Evolutionary conservation across 2,797 vertebrate genomes (phyloP).

Genomic region (Rallus crepitans): DNA sequence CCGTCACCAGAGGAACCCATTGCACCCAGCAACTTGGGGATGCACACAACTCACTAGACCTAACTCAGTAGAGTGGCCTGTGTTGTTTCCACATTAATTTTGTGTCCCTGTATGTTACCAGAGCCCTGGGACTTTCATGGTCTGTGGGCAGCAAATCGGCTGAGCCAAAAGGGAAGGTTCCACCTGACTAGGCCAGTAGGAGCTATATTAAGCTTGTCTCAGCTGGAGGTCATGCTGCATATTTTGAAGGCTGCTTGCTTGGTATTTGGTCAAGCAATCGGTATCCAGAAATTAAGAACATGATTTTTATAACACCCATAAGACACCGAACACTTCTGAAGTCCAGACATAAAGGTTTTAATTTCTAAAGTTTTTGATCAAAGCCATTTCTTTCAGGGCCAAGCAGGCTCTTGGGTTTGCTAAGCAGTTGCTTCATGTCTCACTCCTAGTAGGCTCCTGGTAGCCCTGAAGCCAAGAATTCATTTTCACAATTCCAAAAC

Average conservation of each 20-base stretch:
- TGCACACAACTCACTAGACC: background rate
- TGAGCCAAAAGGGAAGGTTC: conserved; percentile 70
- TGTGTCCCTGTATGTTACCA: conserved; percentile 19
- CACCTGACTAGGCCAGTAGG: conserved; percentile 62
- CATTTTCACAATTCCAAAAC: conserved; percentile 55
- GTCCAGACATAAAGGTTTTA: background rate
- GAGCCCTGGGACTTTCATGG: conserved; percentile 65
- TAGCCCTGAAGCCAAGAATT: conserved; percentile 43
- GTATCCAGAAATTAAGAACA: conserved; percentile 31
- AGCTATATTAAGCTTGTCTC: conserved; percentile 71
- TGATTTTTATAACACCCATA: background rate
- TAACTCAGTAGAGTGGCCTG: background rate
- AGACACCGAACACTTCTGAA: background rate
- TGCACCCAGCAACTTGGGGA: background rate
- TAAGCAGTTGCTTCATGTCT: conserved; percentile 4
- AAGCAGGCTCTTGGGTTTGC: background rate
- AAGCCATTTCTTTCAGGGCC: background rate
- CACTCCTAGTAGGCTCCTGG: conserved; percentile 9
- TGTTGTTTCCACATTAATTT: conserved; percentile 20
- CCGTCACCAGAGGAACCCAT: background rate
- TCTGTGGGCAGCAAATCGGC: conserved; percentile 64
- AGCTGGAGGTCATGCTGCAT: conserved; percentile 68
- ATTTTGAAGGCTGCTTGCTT: conserved; percentile 62
- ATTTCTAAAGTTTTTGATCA: background rate
- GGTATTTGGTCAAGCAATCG: conserved; percentile 51